These are phyloP conservation scores for Daboia siamensis DNA, from an alignment of 2,113 vertebrate genomes.

Conservation along the genomic window DNA sequence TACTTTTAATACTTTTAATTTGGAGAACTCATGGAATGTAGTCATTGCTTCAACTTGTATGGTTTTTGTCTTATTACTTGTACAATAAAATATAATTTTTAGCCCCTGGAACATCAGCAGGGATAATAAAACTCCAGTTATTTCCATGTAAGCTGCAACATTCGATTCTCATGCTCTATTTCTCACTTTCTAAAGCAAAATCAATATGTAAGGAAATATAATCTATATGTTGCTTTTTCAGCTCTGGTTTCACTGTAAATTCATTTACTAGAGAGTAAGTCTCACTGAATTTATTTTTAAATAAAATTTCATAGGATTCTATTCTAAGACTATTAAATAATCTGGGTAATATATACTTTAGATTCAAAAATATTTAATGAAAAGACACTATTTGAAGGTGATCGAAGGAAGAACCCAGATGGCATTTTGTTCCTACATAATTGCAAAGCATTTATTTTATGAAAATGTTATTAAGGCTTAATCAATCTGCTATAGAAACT, in stretches of 20 bases:
- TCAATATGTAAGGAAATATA: not conserved
- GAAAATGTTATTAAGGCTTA: conserved; percentile 28
- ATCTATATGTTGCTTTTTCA: not conserved
- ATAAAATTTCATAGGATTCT: not conserved
- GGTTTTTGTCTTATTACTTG: not conserved
- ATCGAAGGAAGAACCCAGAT: conserved; percentile 37
- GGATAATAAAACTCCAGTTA: not conserved
- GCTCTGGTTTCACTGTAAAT: not conserved
- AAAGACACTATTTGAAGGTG: conserved; percentile 23
- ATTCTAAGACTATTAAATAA: not conserved
- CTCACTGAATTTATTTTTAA: not conserved
- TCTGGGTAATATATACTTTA: not conserved
- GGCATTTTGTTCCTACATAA: conserved; percentile 31
- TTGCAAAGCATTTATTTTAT: conserved; percentile 41
- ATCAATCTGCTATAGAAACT: conserved; percentile 38
- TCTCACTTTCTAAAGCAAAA: conserved; percentile 3
- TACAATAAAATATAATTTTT: not conserved
- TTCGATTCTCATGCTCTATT: not conserved
- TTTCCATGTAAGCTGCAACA: conserved; percentile 14
- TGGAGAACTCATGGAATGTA: not conserved
- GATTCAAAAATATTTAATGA: not conserved
- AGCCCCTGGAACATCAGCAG: not conserved
- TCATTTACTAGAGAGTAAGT: not conserved
- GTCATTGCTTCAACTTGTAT: not conserved
- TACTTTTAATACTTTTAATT: not conserved